Conservation (phyloP, 1,140 invertebrate species). For the Drosophila nikananu region DNA sequence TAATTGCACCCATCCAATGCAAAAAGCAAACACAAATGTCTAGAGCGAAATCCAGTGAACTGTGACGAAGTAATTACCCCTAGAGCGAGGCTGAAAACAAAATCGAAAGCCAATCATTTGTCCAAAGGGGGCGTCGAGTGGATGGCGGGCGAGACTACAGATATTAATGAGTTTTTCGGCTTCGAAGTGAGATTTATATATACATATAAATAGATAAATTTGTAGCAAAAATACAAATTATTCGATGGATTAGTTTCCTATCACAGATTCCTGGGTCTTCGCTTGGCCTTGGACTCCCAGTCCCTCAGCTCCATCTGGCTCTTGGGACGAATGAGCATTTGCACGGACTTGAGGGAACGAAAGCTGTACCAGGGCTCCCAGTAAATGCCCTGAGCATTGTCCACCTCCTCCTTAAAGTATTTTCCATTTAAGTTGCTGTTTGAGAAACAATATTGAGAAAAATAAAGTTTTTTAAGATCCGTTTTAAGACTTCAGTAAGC, state of each 20-base stretch:
- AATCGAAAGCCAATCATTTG: conserved; percentile 46
- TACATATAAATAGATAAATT: not conserved
- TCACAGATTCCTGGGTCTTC: not conserved
- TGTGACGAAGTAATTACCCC: conserved; percentile 51
- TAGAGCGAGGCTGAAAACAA: conserved; percentile 4
- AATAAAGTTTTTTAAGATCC: too few relatives aligned
- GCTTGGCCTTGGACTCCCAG: not conserved
- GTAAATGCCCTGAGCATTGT: conserved; percentile 53
- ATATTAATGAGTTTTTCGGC: conserved; percentile 23
- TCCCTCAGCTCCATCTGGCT: conserved; percentile 35
- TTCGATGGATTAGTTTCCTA: not conserved
- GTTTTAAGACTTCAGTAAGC: too few relatives aligned
- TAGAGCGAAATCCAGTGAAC: conserved; percentile 54
- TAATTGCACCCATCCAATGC: conserved; percentile 57
- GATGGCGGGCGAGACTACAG: conserved; percentile 1
- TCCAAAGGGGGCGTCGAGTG: conserved; percentile 12
- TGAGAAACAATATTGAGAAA: too few relatives aligned
- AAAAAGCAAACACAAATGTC: conserved; percentile 36
- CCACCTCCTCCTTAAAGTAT: conserved; percentile 58
- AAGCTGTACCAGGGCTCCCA: conserved; percentile 74
- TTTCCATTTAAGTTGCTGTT: conserved; percentile 69
- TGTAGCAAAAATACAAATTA: not conserved
- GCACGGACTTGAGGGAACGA: conserved; percentile 62
- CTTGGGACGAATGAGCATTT: conserved; percentile 69
- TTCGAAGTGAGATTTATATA: conserved; percentile 23